These are phyloP conservation scores for Corydoras maculifer DNA, from an alignment of 2,113 vertebrate species.

Conservation along the genomic window DNA sequence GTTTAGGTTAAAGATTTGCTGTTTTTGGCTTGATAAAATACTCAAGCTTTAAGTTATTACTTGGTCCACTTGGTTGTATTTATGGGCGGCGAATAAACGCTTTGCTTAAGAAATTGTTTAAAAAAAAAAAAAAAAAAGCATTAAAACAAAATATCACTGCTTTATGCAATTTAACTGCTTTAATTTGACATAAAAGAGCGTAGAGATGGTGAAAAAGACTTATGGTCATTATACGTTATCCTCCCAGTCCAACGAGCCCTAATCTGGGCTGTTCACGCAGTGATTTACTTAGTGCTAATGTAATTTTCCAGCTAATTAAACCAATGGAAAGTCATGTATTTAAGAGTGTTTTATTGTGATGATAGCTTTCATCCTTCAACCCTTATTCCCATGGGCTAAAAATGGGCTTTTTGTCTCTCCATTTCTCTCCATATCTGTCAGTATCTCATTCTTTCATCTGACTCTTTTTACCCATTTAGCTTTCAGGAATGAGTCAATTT, in stretches of 20 bases:
- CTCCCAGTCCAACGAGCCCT: neutral
- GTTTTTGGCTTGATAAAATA: neutral
- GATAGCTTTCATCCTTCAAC: neutral
- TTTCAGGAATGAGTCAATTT: too few relatives aligned
- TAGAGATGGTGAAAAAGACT: neutral
- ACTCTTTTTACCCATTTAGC: too few relatives aligned
- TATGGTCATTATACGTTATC: neutral
- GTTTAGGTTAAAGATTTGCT: neutral
- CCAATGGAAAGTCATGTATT: too few relatives aligned
- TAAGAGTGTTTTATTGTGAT: too few relatives aligned
- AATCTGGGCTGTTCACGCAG: neutral
- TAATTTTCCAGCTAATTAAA: neutral
- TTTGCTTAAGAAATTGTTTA: too few relatives aligned
- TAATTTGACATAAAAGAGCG: neutral
- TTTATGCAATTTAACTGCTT: neutral
- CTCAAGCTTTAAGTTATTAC: neutral
- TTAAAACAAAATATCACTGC: too few relatives aligned
- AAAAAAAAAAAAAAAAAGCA: too few relatives aligned
- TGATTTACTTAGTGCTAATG: constrained; percentile 2
- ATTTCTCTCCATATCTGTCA: neutral
- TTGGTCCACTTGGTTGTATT: too few relatives aligned
- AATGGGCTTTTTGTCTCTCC: too few relatives aligned
- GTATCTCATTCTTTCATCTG: neutral
- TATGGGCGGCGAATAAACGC: too few relatives aligned
- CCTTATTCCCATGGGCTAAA: too few relatives aligned